These are phyloP conservation scores for Dendroctonus valens DNA, from an alignment of 1,140 invertebrate genomes.

Conservation along the genomic window DNA sequence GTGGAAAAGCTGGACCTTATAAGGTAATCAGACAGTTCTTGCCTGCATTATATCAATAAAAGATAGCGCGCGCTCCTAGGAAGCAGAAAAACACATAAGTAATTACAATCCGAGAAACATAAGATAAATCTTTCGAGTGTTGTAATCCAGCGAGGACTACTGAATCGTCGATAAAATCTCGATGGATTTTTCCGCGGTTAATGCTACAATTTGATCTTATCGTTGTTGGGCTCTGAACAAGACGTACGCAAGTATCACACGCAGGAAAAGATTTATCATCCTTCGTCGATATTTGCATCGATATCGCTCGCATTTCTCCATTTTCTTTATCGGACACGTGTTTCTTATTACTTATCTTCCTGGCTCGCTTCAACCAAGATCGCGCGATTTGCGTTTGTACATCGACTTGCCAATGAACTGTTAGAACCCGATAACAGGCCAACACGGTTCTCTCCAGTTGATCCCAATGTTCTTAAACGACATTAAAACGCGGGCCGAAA, in stretches of 20 bases:
- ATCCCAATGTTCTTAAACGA: no score
- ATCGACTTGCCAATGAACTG: no score
- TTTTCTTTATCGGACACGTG: constrained; percentile 32
- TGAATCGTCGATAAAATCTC: constrained; percentile 35
- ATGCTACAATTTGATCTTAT: constrained; percentile 36
- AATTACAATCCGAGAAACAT: constrained; percentile 29
- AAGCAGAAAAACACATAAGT: constrained; percentile 24
- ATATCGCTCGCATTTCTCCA: constrained; percentile 25
- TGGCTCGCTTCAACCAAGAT: no score
- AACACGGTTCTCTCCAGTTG: no score
- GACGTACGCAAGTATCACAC: constrained; percentile 34
- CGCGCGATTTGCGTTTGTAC: no score
- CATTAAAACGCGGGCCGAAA: no score
- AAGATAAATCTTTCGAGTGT: constrained; percentile 32
- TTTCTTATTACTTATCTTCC: constrained; percentile 20
- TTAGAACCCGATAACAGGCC: no score
- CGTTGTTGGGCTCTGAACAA: constrained; percentile 28
- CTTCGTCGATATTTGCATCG: constrained; percentile 27
- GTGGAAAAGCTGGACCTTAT: neutral
- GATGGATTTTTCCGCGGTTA: constrained; percentile 32
- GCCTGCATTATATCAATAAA: constrained; percentile 19
- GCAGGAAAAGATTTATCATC: constrained; percentile 30
- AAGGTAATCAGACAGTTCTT: constrained; percentile 13
- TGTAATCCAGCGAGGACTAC: constrained; percentile 33
- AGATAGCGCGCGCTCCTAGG: constrained; percentile 3